Evolutionary conservation across 1,140 invertebrate species (phyloP).

Genomic region (Helicoverpa zea): DNA sequence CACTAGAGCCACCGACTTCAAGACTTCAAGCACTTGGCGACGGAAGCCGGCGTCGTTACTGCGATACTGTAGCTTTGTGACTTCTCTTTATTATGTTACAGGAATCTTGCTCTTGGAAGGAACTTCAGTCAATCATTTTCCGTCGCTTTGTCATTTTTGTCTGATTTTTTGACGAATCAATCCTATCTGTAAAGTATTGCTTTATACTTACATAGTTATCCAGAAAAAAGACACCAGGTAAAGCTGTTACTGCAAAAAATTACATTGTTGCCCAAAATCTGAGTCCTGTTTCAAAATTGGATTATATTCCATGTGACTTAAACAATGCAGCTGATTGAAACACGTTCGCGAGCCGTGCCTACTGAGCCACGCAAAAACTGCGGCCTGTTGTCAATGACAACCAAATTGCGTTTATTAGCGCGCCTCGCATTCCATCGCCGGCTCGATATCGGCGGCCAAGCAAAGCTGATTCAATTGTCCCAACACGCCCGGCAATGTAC

Average conservation of each 20-base stretch:
- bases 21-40: background rate
- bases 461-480: conserved; percentile 31
- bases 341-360: background rate
- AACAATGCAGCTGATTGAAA: conserved; percentile 32
- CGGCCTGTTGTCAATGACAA: background rate
- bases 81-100: background rate
- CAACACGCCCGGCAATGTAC: conserved; percentile 6
- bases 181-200: background rate
- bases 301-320: background rate
- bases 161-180: background rate
- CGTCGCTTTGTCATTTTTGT: background rate
- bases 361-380: conserved; percentile 22
- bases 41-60: background rate
- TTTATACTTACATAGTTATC: too few species aligned
- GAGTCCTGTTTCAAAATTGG: background rate
- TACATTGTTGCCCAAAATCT: too few species aligned
- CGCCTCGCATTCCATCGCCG: conserved; percentile 15
- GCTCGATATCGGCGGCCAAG: conserved; percentile 15
- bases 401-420: conserved; percentile 38
- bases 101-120: background rate
- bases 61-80: background rate
- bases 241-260: too few species aligned
- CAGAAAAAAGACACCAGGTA: too few species aligned
- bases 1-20: background rate
- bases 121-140: background rate